These are phyloP conservation scores for Euwallacea fornicatus DNA, from an alignment of 1,140 invertebrate genomes.

Conservation along the genomic window DNA sequence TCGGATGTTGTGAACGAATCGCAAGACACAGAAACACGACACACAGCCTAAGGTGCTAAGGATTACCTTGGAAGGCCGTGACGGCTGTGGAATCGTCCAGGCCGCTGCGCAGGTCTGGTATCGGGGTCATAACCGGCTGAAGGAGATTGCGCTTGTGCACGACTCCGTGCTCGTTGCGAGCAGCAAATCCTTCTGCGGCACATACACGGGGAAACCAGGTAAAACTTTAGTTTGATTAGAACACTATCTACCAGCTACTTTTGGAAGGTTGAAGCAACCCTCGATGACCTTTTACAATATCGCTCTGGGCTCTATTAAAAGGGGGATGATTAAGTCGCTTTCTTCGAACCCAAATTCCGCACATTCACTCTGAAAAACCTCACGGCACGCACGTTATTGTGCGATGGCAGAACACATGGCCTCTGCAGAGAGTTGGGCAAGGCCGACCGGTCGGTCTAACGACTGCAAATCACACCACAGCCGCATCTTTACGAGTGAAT, in stretches of 20 bases:
- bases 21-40: constrained; percentile 22
- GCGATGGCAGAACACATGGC: no score
- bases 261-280: no score
- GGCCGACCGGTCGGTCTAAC: no score
- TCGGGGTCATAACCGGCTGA: constrained; percentile 71
- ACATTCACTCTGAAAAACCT: no score
- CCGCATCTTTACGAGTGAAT: constrained; percentile 24
- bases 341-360: neutral
- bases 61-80: constrained; percentile 61
- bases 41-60: neutral
- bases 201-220: neutral
- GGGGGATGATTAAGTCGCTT: neutral
- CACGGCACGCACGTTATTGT: no score
- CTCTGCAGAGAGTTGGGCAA: no score
- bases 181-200: constrained; percentile 55
- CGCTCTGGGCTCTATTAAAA: neutral
- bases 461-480: no score
- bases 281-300: no score
- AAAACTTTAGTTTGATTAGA: no score
- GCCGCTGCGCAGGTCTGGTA: constrained; percentile 82
- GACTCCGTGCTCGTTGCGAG: constrained; percentile 81
- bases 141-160: constrained; percentile 80
- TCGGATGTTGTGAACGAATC: constrained; percentile 25
- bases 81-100: constrained; percentile 61
- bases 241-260: no score